A percentile compares a stretch with the other conserved stretches of the same genome.
phyloP scores from a whole-genome alignment of 2,113 vertebrate genomes.

The Grus americana region DNA sequence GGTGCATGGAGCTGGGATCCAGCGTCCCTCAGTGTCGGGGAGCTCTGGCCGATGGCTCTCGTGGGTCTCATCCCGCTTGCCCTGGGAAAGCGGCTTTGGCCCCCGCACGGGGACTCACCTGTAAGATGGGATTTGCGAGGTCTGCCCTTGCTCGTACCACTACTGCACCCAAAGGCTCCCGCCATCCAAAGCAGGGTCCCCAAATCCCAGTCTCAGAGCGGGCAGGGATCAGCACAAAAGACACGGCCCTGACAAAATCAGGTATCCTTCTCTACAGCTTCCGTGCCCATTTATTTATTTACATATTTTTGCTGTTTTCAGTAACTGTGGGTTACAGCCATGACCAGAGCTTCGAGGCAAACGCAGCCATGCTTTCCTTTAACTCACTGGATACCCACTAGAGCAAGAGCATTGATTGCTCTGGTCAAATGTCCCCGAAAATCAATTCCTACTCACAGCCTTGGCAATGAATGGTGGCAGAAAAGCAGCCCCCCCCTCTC shows the following conservation, averaged over 20 bases:
- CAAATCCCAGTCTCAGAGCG: not conserved
- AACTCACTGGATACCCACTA: not conserved
- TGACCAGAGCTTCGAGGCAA: not conserved
- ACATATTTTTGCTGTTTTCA: not conserved
- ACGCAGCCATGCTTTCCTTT: accelerated
- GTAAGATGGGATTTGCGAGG: not conserved
- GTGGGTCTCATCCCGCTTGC: not conserved
- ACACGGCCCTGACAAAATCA: not conserved
- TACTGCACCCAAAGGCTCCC: not conserved
- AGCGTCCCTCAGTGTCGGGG: not conserved
- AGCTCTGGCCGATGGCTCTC: not conserved
- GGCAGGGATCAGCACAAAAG: not conserved
- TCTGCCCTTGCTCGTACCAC: not conserved
- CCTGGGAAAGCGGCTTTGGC: not conserved
- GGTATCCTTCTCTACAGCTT: not conserved
- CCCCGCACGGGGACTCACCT: too few species aligned
- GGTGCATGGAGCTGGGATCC: not conserved
- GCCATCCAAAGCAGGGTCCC: not conserved
- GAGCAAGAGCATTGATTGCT: not conserved
- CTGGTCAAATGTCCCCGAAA: not conserved
- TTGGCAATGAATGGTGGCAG: not conserved
- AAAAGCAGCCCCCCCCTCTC: not conserved
- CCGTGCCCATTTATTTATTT: not conserved
- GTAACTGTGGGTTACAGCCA: not conserved
- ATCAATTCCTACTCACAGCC: not conserved